These are phyloP conservation scores for Channa striata DNA, from an alignment of 2,797 vertebrate species.

Conservation along the genomic window DNA sequence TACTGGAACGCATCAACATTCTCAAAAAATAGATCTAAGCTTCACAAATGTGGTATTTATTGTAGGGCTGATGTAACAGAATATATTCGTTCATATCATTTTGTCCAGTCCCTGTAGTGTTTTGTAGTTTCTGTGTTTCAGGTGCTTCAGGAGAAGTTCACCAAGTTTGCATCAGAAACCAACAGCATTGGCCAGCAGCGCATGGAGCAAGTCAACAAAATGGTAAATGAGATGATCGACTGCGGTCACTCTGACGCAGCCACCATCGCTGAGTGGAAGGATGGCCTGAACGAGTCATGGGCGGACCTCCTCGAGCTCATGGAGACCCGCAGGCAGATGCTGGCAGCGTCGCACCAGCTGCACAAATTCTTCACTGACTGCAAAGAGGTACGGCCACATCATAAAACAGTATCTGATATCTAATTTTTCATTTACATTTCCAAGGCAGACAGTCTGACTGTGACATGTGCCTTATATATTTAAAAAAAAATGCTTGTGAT, in stretches of 20 bases:
- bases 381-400: slow-evolving; percentile 81
- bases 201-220: slow-evolving; percentile 89
- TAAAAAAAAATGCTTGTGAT: slow-evolving; percentile 58
- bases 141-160: slow-evolving; percentile 92
- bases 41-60: background rate
- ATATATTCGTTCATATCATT: background rate
- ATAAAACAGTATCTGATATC: background rate
- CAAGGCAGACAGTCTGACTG: slow-evolving; percentile 48
- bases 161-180: slow-evolving; percentile 93
- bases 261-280: slow-evolving; percentile 96
- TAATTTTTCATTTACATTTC: slow-evolving; percentile 1
- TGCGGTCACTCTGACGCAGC: slow-evolving; percentile 91
- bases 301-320: slow-evolving; percentile 95
- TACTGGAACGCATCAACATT: background rate
- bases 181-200: slow-evolving; percentile 91
- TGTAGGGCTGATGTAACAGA: background rate
- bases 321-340: slow-evolving; percentile 93
- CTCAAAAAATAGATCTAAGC: background rate
- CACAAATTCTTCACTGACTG: slow-evolving; percentile 93
- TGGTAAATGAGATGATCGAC: slow-evolving; percentile 93
- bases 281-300: slow-evolving; percentile 94
- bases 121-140: slow-evolving; percentile 55
- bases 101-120: slow-evolving; percentile 9
- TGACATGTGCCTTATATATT: slow-evolving; percentile 54
- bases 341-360: slow-evolving; percentile 91